Evolutionary conservation across 2,888 invertebrate genomes (phyloP).

Genomic region (Lithosia quadra): DNA sequence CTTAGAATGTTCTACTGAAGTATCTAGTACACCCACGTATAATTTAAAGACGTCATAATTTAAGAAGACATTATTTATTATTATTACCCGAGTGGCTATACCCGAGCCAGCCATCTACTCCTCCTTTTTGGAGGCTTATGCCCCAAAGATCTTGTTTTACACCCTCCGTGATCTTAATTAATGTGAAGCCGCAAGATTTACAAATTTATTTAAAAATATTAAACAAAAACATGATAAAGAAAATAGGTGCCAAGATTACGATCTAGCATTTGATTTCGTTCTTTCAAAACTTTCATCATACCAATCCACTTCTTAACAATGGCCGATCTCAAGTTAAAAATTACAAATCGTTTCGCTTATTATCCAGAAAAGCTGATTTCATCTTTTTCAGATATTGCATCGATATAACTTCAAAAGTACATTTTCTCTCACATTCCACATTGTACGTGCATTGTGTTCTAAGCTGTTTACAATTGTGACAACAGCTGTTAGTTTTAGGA

Average conservation of each 20-base stretch:
- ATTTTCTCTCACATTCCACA: conserved; percentile 7
- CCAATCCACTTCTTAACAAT: conserved; percentile 13
- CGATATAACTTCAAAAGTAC: conserved; percentile 6
- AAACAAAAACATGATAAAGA: too few species aligned
- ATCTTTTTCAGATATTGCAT: conserved; percentile 10
- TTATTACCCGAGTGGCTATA: too few species aligned
- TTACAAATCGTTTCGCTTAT: conserved; percentile 45
- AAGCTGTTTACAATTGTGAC: background rate
- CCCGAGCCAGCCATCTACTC: too few species aligned
- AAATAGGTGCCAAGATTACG: too few species aligned
- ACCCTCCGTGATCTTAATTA: too few species aligned
- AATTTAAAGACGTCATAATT: too few species aligned
- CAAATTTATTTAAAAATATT: too few species aligned
- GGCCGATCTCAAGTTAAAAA: conserved; percentile 22
- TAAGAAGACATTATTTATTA: too few species aligned
- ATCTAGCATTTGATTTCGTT: background rate
- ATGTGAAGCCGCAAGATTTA: too few species aligned
- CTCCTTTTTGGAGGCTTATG: too few species aligned
- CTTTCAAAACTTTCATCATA: conserved; percentile 21
- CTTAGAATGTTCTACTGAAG: background rate
- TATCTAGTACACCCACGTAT: background rate
- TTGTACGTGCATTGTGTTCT: background rate
- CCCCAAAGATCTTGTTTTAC: too few species aligned
- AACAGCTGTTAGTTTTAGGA: background rate
- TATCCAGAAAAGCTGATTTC: conserved; percentile 21